Conservation (phyloP, 2,113 vertebrate species). For the Sturnus vulgaris region DNA sequence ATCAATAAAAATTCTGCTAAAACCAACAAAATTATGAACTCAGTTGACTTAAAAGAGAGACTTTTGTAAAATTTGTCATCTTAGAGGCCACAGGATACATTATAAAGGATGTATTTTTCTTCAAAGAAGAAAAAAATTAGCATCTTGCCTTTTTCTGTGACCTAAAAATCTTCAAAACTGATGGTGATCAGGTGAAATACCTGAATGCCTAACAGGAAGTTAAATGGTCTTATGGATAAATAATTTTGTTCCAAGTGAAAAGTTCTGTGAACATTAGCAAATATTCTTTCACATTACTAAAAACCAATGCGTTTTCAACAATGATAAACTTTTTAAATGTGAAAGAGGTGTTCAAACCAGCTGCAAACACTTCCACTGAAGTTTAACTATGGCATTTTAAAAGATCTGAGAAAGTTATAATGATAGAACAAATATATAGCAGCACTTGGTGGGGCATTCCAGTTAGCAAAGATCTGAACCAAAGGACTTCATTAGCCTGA, state of each 20-base stretch:
- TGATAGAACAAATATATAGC: neutral
- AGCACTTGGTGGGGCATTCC: neutral
- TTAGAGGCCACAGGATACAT: neutral
- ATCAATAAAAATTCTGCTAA: neutral
- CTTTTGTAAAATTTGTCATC: neutral
- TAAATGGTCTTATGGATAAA: neutral
- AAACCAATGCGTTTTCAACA: neutral
- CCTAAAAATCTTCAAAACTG: neutral
- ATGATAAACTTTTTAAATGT: neutral
- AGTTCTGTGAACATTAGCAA: neutral
- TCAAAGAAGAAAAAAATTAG: neutral
- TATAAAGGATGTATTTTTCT: neutral
- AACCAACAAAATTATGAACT: neutral
- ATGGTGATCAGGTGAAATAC: neutral
- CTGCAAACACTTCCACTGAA: neutral
- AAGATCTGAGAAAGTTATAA: neutral
- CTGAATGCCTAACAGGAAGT: neutral
- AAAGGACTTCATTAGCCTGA: neutral
- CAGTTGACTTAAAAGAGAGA: neutral
- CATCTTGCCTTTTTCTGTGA: neutral
- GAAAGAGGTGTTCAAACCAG: neutral
- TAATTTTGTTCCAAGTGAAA: neutral
- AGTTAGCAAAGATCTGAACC: neutral
- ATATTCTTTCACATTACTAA: neutral
- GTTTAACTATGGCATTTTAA: neutral